These are phyloP conservation scores for Lithodes maja DNA, from an alignment of 2,888 invertebrate genomes.

Conservation along the genomic window DNA sequence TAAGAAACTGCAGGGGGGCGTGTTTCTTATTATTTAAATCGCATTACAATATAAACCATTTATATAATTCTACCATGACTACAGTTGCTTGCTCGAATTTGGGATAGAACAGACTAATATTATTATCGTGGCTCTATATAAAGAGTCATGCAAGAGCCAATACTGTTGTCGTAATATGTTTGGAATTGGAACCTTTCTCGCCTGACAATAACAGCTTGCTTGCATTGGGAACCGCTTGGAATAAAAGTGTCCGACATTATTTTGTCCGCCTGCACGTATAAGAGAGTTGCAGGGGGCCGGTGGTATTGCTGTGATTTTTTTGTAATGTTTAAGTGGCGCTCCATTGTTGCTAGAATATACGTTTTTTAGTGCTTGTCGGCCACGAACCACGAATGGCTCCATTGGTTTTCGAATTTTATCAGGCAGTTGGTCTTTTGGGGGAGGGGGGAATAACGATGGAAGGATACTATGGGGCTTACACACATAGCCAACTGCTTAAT, in stretches of 20 bases:
- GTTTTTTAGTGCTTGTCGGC: conserved; percentile 17
- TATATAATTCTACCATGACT: no score
- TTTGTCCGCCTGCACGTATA: conserved; percentile 17
- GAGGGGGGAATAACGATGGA: background rate
- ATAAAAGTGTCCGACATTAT: background rate
- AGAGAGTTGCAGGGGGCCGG: background rate
- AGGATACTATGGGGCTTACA: background rate
- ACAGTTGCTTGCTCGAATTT: no score
- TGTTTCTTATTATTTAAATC: no score
- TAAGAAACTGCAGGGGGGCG: no score
- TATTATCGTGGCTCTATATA: no score
- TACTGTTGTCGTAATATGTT: no score
- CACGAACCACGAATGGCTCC: conserved; percentile 17
- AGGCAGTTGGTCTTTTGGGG: conserved; percentile 34
- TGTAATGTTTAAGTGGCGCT: conserved; percentile 8
- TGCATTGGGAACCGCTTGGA: background rate
- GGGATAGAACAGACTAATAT: no score
- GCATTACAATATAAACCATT: no score
- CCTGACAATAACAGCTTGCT: no score
- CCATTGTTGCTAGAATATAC: conserved; percentile 11
- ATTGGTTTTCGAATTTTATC: conserved; percentile 44
- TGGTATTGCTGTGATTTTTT: background rate
- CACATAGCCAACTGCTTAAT: no score
- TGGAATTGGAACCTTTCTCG: no score
- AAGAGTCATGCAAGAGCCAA: no score